phyloP scores from a whole-genome alignment of 1,140 invertebrate species.

The Nasonia vitripennis region DNA sequence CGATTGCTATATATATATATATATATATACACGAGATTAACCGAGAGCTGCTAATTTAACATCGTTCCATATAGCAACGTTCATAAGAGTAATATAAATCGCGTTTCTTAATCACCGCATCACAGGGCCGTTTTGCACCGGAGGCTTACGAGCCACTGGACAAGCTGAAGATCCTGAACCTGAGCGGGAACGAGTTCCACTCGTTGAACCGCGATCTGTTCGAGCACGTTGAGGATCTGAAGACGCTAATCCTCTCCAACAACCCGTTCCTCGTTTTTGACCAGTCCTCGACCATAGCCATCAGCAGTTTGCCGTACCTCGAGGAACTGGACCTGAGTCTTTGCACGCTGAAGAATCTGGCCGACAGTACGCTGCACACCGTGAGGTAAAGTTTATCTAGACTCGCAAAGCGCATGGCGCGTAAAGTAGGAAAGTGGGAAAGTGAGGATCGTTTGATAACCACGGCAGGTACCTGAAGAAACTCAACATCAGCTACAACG shows the following conservation, averaged over 20 bases:
- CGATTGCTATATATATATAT: too few species aligned
- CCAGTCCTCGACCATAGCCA: constrained; percentile 77
- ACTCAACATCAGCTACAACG: constrained; percentile 83
- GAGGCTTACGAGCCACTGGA: constrained; percentile 78
- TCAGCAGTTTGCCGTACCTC: constrained; percentile 79
- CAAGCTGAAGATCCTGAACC: constrained; percentile 78
- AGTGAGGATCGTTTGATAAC: not conserved
- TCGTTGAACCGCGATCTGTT: constrained; percentile 82
- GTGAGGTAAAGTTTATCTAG: constrained; percentile 15
- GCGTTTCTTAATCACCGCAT: constrained; percentile 43
- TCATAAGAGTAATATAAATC: too few species aligned
- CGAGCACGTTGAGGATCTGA: constrained; percentile 80
- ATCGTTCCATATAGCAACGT: too few species aligned
- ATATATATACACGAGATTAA: too few species aligned
- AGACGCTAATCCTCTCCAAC: constrained; percentile 79
- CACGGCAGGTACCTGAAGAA: constrained; percentile 74
- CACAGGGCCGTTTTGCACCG: constrained; percentile 78
- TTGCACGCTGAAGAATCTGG: constrained; percentile 76
- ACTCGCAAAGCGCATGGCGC: too few species aligned
- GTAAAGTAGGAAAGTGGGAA: too few species aligned
- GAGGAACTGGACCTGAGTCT: constrained; percentile 82
- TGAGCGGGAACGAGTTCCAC: constrained; percentile 81
- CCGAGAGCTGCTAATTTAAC: not conserved
- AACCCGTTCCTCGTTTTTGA: constrained; percentile 82
- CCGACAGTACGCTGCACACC: constrained; percentile 3